Conservation (phyloP, 2,113 vertebrate genomes). For the Pelmatolapia mariae region DNA sequence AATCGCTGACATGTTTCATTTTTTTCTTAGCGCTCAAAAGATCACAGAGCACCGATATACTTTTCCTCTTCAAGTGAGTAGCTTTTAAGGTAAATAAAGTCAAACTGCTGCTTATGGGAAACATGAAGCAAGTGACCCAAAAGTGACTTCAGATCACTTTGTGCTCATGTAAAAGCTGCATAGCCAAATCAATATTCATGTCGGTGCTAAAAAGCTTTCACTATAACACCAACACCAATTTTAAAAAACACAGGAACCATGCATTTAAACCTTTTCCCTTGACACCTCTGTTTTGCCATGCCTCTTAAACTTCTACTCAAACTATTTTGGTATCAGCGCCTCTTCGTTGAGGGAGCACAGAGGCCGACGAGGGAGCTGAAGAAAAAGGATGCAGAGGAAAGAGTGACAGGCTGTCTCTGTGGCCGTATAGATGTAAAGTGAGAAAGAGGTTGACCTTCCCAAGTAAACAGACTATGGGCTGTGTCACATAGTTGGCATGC, state of each 20-base stretch:
- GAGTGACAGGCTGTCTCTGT: background rate
- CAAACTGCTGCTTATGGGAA: background rate
- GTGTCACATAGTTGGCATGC: constrained; percentile 63
- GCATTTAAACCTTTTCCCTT: background rate
- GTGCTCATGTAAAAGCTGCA: background rate
- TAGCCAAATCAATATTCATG: constrained; percentile 27
- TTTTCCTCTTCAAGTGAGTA: background rate
- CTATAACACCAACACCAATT: background rate
- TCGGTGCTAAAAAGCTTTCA: constrained; percentile 3
- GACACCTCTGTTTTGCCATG: background rate
- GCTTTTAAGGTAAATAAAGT: constrained; percentile 20
- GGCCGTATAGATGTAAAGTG: constrained; percentile 7
- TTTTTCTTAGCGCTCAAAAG: background rate
- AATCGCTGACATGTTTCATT: background rate
- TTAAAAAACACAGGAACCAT: background rate
- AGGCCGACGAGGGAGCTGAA: background rate
- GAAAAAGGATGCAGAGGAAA: background rate
- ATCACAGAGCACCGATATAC: background rate
- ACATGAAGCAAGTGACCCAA: background rate
- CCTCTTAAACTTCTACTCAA: background rate
- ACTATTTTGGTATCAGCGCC: background rate
- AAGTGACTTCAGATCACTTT: constrained; percentile 4
- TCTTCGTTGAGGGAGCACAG: background rate
- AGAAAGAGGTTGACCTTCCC: constrained; percentile 33
- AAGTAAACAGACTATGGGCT: constrained; percentile 51